Percentiles rank a stretch among this genome's conserved stretches.
These are phyloP conservation scores for Sphaeramia orbicularis DNA, from an alignment of 2,797 vertebrate genomes.

Conservation along the genomic window DNA sequence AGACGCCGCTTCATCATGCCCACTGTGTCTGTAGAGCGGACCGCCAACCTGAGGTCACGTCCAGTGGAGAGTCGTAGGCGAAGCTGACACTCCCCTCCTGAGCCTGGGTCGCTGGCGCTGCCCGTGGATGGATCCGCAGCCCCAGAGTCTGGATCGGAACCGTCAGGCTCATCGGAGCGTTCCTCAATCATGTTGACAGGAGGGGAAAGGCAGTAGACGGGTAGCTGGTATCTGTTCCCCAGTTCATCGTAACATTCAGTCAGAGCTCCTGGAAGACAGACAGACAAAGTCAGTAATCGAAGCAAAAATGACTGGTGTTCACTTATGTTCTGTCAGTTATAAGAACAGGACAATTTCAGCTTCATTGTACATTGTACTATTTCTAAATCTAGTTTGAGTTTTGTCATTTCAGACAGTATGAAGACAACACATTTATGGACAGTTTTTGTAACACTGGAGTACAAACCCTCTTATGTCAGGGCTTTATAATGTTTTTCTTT, in stretches of 20 bases:
- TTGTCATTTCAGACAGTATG: too few relatives aligned
- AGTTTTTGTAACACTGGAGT: too few relatives aligned
- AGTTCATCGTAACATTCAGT: slow-evolving; percentile 98
- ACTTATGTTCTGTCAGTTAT: background rate
- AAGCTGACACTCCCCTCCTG: slow-evolving; percentile 95
- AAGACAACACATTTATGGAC: too few relatives aligned
- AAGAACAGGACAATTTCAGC: background rate
- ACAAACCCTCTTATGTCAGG: too few relatives aligned
- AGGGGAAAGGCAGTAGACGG: slow-evolving; percentile 96
- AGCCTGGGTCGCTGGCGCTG: slow-evolving; percentile 66
- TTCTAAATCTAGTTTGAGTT: too few relatives aligned
- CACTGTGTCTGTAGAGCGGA: slow-evolving; percentile 94
- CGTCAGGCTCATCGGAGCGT: slow-evolving; percentile 91
- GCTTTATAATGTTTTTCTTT: too few relatives aligned
- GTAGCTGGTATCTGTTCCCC: slow-evolving; percentile 99
- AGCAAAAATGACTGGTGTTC: background rate
- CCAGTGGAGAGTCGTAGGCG: slow-evolving; percentile 96
- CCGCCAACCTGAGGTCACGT: slow-evolving; percentile 92
- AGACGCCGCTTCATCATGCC: slow-evolving; percentile 96
- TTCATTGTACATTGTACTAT: background rate
- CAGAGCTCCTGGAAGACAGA: slow-evolving; percentile 88
- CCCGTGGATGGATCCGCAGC: slow-evolving; percentile 78
- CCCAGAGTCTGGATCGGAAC: slow-evolving; percentile 87
- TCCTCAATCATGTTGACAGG: slow-evolving; percentile 99
- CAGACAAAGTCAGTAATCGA: background rate